Percentiles rank a stretch among this genome's conserved stretches.
These are phyloP conservation scores for Drosophila maculinotata DNA, from an alignment of 2,888 invertebrate species.

Conservation along the genomic window DNA sequence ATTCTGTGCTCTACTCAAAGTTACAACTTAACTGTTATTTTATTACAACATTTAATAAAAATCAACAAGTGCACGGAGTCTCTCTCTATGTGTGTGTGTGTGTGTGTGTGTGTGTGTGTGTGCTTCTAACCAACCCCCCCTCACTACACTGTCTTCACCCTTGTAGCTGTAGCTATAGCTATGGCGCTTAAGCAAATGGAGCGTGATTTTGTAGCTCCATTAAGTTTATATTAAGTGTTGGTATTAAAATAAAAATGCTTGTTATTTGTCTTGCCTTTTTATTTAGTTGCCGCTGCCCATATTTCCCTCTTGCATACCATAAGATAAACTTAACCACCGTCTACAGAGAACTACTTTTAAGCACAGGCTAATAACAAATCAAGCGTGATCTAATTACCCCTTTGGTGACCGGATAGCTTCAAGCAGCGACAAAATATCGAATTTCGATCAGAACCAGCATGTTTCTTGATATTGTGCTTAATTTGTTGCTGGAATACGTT, in stretches of 20 bases:
- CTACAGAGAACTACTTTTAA: neutral
- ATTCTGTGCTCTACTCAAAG: constrained; percentile 75
- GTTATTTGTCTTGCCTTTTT: constrained; percentile 79
- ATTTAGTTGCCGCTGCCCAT: constrained; percentile 59
- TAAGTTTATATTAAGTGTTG: constrained; percentile 81
- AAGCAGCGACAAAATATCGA: constrained; percentile 76
- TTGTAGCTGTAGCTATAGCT: constrained; percentile 37
- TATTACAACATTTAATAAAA: constrained; percentile 81
- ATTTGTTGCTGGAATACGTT: constrained; percentile 55
- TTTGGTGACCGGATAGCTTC: constrained; percentile 27
- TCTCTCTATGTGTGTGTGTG: too few relatives aligned
- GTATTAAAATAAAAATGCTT: constrained; percentile 81
- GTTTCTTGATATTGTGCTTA: constrained; percentile 61
- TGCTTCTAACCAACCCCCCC: constrained; percentile 9
- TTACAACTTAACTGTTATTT: constrained; percentile 82
- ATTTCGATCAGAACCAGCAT: constrained; percentile 64
- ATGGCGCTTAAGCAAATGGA: constrained; percentile 74
- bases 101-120: neutral
- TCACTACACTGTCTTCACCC: constrained; percentile 26
- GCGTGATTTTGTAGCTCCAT: constrained; percentile 82
- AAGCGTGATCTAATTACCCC: constrained; percentile 74
- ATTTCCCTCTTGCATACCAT: constrained; percentile 17
- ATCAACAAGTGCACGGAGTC: constrained; percentile 80
- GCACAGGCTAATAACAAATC: constrained; percentile 64
- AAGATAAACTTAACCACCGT: constrained; percentile 21